Evolutionary conservation across 2,797 vertebrate species (phyloP), one percentile per base, ranked within the genome.

Genomic region (Cephalopachus bancanus): DNA sequence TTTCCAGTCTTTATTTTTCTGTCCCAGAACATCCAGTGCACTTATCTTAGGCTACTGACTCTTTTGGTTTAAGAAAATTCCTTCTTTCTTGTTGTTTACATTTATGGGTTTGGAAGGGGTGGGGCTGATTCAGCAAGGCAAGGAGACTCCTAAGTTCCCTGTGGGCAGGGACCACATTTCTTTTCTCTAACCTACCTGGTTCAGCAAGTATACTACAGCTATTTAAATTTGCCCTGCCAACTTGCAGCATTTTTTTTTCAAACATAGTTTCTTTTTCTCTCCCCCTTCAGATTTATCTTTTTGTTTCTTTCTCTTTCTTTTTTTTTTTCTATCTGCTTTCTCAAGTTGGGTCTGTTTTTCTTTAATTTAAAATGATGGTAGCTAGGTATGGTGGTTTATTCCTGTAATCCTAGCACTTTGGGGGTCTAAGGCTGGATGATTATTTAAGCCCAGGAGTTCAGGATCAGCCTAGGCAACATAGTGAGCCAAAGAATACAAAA

Each of bases 281-380:
- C n/a, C 0, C 4, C 16, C 4, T 91, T 89, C 26, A 64, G 44
- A 79, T 83, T 91, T 86, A 55, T 71, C n/a, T 49, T 72, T 22
- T 30, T n/a, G 6, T 67, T 67, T n/a, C 20, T n/a, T 9, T 67
- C n/a, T 26, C 17, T 67, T 7, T 72, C 69, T 72, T 72, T 62
- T 22, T 72, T 62, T 22, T 62, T 24, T 62, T 62, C 60, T 62
- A 22, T 62, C 24, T 62, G 59, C 19, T 60, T 60, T 22, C 60
- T 22, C 60, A 59, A 64, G 37, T 37, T 37, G 37, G 37, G 37
- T 37, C 14, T 19, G 16, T 84, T 44, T 83, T 5, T 90, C 44
- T 94, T 55, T 93, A 74, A 83, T 75, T 94, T 97, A 53, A 96
- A 87, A 72, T 37, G 83, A 57, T 26, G 69, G 37, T 19, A 69